A percentile compares a stretch with the other conserved stretches of the same genome.
These are phyloP conservation scores for Barnardius zonarius DNA, from an alignment of 2,113 vertebrate species.

Conservation along the genomic window DNA sequence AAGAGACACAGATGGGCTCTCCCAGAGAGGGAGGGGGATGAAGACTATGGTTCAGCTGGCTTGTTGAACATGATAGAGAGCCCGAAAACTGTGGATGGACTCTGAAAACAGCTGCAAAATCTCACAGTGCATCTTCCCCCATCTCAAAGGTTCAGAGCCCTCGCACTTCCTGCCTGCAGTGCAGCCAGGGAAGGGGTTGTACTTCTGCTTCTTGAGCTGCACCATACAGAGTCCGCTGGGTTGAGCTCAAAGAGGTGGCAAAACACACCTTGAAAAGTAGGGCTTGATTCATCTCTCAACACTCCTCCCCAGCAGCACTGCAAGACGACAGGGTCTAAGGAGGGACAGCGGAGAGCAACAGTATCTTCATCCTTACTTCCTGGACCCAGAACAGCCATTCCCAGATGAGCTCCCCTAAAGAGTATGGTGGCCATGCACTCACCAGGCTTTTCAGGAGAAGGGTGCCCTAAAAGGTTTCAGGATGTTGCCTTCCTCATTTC, in stretches of 20 bases:
- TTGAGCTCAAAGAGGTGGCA: not conserved
- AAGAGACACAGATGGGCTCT: rapidly evolving
- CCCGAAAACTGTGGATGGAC: rapidly evolving
- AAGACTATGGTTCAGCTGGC: not conserved
- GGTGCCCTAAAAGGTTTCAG: not conserved
- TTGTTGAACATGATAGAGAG: not conserved
- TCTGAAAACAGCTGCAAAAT: not conserved
- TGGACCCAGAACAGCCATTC: not conserved
- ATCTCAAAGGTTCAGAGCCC: not conserved
- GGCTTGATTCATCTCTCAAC: too few relatives aligned
- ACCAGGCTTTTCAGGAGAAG: not conserved
- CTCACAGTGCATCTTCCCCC: not conserved
- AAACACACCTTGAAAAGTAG: not conserved
- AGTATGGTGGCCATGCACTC: not conserved
- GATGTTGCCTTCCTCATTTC: not conserved
- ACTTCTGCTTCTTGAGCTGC: not conserved
- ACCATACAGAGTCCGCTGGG: rapidly evolving
- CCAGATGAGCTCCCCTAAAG: not conserved
- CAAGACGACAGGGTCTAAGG: not conserved
- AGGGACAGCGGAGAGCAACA: not conserved
- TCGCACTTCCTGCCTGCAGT: not conserved
- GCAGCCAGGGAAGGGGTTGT: not conserved
- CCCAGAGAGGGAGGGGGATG: not conserved
- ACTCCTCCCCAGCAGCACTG: not conserved
- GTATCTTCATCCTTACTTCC: not conserved